Evolutionary conservation across 2,888 invertebrate species (phyloP), one percentile per base, ranked within the genome.

Genomic region (Eurytoma adleriae): DNA sequence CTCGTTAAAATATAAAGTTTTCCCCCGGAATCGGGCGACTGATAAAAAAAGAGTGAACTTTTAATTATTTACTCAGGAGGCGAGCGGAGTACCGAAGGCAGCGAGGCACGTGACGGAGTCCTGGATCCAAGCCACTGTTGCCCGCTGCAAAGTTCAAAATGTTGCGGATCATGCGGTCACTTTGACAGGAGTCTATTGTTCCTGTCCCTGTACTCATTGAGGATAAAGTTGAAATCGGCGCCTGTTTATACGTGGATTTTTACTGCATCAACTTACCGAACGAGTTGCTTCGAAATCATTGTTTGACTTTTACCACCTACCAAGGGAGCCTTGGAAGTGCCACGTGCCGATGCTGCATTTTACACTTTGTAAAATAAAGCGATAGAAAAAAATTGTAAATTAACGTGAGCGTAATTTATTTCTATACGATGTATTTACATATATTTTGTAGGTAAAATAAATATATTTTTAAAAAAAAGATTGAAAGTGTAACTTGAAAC

Each of bases 21-120:
- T 40, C n/a, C n/a, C n/a, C n/a, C n/a, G n/a, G n/a, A 40, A 40
- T 7, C 0, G 40, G 1, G 7, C 10, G 40, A 40, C 10, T 40
- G 10, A 40, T 40, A n/a, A 57, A 30, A n/a, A 52, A 27, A 59
- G 16, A 66, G 20, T 40, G 50, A 20, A 75, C 24, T 67, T 80
- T 81, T 84, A 24, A 59, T 59, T 77, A 13, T 83, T 82, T 27
- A 83, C 84, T 20, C 78, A 90, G 90, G 84, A 87, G 54, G 77
- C 80, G 16, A 71, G 71, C 4, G 83, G 82, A 20, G 54, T 85
- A 24, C 86, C 90, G 3, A 88, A 85, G 70, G 83, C 81, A 14
- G 87, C 86, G 5, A 85, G 86, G 16, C 90, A 89, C 79, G 89
- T 90, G n/a, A 85, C 80, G 40, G 82, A 86, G 54, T 86, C 86